Evolutionary conservation across 2,113 vertebrate genomes (phyloP).

Genomic region (Theristicus caerulescens): DNA sequence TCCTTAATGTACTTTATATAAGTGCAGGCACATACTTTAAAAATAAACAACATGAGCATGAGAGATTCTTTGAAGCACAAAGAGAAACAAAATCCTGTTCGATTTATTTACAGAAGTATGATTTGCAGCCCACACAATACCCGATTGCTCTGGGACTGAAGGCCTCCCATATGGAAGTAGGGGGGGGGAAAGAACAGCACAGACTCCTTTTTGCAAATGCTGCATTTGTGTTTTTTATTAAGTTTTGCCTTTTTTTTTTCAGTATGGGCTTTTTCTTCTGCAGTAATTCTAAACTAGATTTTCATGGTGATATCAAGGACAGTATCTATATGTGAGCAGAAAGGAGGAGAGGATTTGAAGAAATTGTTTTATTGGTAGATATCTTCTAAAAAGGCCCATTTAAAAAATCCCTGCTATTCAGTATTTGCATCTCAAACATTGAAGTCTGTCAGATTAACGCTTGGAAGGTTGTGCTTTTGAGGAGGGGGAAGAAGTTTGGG

Average conservation of each 20-base stretch:
- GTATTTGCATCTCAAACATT: background rate
- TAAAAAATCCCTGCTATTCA: background rate
- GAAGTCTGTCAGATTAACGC: background rate
- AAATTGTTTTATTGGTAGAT: background rate
- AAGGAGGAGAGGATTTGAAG: background rate
- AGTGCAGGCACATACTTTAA: background rate
- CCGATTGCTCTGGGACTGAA: background rate
- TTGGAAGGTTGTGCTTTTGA: background rate
- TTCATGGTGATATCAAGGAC: background rate
- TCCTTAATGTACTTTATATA: background rate
- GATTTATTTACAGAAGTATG: slow-evolving; percentile 2
- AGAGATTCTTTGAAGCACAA: background rate
- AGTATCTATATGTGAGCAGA: background rate
- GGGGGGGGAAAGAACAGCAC: background rate
- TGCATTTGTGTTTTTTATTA: background rate
- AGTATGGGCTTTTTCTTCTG: background rate
- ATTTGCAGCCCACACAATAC: background rate
- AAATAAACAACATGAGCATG: background rate
- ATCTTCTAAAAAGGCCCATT: background rate
- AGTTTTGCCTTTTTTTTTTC: background rate
- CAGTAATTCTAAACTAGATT: background rate
- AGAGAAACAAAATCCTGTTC: background rate
- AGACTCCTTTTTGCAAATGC: background rate
- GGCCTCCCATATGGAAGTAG: background rate
- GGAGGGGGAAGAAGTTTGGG: background rate